Conservation (phyloP, 2,888 invertebrate genomes). For the Scaptodrosophila latifasciaeformis region DNA sequence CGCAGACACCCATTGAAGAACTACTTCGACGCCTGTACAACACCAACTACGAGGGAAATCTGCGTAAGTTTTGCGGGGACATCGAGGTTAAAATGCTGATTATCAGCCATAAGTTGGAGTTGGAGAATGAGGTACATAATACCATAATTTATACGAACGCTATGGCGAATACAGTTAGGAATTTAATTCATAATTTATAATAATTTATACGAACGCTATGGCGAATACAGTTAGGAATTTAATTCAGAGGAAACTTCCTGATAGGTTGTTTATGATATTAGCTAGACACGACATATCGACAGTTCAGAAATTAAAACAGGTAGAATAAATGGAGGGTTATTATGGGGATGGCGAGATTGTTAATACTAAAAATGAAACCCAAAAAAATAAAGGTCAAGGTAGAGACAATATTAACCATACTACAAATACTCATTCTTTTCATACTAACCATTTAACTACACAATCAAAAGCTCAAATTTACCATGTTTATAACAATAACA, state of each 20-base stretch:
- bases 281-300: no score
- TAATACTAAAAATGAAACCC: no score
- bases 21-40: constrained; percentile 1
- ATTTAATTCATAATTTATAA: not conserved
- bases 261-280: no score
- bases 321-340: no score
- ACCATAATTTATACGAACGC: constrained; percentile 2
- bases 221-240: constrained; percentile 1
- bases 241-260: constrained; percentile 5
- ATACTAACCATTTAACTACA: no score
- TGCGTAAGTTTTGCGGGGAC: constrained; percentile 8
- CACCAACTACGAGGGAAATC: not conserved
- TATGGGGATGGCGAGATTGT: no score
- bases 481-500: not conserved
- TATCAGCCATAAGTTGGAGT: constrained; percentile 5
- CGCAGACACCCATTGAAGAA: constrained; percentile 14
- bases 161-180: constrained; percentile 4
- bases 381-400: no score
- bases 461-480: no score
- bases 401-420: no score
- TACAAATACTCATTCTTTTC: no score
- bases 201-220: constrained; percentile 5
- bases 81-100: constrained; percentile 1
- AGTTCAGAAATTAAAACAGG: no score
- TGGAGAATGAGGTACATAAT: constrained; percentile 6